Conservation (phyloP, 2,113 vertebrate genomes). For the Gavia stellata region DNA sequence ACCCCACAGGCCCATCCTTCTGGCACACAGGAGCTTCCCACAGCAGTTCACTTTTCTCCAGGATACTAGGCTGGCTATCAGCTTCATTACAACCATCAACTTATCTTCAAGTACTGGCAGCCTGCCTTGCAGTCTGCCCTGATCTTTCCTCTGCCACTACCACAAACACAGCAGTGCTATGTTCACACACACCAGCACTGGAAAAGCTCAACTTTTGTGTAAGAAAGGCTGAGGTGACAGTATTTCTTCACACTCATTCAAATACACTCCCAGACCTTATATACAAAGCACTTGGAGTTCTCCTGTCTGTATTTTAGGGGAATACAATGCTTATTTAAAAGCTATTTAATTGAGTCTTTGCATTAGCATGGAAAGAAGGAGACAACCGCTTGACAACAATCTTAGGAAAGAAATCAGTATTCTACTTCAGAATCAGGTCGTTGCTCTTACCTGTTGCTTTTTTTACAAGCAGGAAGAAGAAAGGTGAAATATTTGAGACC, state of each 20-base stretch:
- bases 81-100: neutral
- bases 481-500: neutral
- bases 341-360: neutral
- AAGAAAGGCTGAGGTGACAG: neutral
- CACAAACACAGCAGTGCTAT: neutral
- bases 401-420: neutral
- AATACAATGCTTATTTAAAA: slow-evolving; percentile 1
- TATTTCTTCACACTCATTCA: neutral
- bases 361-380: neutral
- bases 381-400: neutral
- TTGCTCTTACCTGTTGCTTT: neutral
- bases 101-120: neutral
- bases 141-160: neutral
- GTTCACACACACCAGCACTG: neutral
- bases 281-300: neutral
- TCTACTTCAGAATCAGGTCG: neutral
- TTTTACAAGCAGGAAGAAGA: neutral
- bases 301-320: neutral
- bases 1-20: neutral
- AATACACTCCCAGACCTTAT: neutral
- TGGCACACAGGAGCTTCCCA: neutral
- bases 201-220: neutral
- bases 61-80: neutral
- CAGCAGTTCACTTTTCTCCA: neutral
- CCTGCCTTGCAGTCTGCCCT: neutral